These are phyloP conservation scores for Bimastos eiseni DNA, from an alignment of 2,888 invertebrate species.

Conservation along the genomic window DNA sequence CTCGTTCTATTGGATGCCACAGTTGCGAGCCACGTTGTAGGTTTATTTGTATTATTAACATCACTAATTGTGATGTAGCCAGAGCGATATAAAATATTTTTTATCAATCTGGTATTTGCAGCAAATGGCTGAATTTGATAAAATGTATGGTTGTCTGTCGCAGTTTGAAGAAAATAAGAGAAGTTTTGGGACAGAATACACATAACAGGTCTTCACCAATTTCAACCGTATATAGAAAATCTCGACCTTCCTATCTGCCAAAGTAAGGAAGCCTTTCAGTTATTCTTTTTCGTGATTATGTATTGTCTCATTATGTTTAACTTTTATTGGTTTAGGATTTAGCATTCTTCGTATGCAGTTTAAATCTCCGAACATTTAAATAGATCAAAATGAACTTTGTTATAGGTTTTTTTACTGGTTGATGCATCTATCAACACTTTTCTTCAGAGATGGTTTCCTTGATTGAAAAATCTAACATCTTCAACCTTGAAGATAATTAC, in stretches of 20 bases:
- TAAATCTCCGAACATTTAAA: not conserved
- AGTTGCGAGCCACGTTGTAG: not conserved
- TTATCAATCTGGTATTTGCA: not conserved
- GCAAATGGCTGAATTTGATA: not conserved
- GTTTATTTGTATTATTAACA: too few relatives aligned
- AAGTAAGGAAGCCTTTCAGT: not conserved
- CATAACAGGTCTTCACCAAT: constrained; percentile 19
- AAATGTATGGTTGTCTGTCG: not conserved
- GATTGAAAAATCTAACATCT: not conserved
- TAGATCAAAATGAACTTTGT: not conserved
- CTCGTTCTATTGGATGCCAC: not conserved
- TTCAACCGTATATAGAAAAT: constrained; percentile 13
- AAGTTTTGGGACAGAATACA: not conserved
- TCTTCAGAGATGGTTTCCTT: not conserved
- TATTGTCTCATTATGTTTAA: not conserved
- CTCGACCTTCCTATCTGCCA: not conserved
- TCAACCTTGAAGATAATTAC: not conserved
- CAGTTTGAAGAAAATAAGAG: constrained; percentile 23
- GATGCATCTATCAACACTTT: too few relatives aligned
- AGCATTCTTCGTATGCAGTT: not conserved
- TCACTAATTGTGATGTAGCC: constrained; percentile 2
- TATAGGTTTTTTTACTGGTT: too few relatives aligned
- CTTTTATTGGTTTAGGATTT: not conserved
- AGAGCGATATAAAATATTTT: not conserved
- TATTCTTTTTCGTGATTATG: not conserved